Evolutionary conservation across 2,113 vertebrate genomes (phyloP).

Genomic region (Dromas ardeola): DNA sequence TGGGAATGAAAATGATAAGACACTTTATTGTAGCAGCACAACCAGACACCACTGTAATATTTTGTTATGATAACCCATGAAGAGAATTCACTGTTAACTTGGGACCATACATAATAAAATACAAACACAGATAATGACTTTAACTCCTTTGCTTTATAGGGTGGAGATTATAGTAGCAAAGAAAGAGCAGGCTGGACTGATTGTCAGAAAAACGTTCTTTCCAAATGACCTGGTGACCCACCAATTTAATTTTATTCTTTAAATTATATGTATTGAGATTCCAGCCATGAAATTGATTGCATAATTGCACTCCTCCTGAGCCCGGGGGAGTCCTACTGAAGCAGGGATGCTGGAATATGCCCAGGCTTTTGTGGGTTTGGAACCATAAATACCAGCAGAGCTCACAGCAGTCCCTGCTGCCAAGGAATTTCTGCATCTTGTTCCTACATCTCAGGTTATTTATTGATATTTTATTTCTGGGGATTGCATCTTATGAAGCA

Average conservation of each 20-base stretch:
- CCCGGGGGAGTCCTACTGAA: background rate
- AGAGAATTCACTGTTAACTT: slow-evolving; percentile 19
- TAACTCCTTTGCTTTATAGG: background rate
- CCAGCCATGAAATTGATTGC: slow-evolving; percentile 59
- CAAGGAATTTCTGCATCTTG: slow-evolving; percentile 29
- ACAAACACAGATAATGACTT: slow-evolving; percentile 26
- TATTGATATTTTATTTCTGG: slow-evolving; percentile 38
- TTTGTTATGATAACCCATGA: slow-evolving; percentile 22
- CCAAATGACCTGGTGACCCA: slow-evolving; percentile 40
- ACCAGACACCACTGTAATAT: slow-evolving; percentile 3
- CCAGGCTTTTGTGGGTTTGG: slow-evolving; percentile 22
- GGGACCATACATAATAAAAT: slow-evolving; percentile 24
- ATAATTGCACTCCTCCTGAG: slow-evolving; percentile 23
- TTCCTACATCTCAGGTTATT: background rate
- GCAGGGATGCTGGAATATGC: slow-evolving; percentile 7
- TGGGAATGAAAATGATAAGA: background rate
- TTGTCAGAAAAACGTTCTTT: slow-evolving; percentile 6
- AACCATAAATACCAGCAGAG: slow-evolving; percentile 6
- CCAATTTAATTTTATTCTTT: slow-evolving; percentile 58
- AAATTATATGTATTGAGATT: slow-evolving; percentile 56
- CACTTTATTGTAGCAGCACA: background rate
- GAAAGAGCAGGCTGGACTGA: background rate
- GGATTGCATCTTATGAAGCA: background rate
- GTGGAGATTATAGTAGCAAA: slow-evolving; percentile 6
- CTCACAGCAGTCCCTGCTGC: background rate